A percentile compares a stretch with the other conserved stretches of the same genome.
These are phyloP conservation scores for Dimorphilus gyrociliatus DNA, from an alignment of 2,888 invertebrate species.

Conservation along the genomic window DNA sequence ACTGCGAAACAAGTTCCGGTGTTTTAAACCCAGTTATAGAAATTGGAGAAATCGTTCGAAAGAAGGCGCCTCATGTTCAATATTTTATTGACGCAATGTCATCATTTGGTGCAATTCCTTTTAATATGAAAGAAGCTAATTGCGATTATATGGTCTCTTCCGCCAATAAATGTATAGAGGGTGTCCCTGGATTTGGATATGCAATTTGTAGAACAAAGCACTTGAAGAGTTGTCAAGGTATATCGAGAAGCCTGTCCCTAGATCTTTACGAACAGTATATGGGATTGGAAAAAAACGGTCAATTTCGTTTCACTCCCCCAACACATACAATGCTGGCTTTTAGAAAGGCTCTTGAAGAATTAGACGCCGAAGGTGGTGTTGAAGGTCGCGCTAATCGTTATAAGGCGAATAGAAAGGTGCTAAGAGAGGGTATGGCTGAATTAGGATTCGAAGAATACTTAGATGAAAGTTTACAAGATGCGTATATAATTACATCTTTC, in stretches of 20 bases:
- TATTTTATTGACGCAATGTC: slow-evolving; percentile 42
- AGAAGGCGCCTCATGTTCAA: slow-evolving; percentile 20
- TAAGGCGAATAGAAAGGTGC: slow-evolving; percentile 28
- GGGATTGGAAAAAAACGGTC: slow-evolving; percentile 35
- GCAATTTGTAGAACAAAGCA: slow-evolving; percentile 30
- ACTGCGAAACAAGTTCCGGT: slow-evolving; percentile 41
- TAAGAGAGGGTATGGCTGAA: slow-evolving; percentile 35
- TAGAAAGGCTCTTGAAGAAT: slow-evolving; percentile 35
- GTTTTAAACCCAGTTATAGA: slow-evolving; percentile 37
- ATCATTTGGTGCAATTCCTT: slow-evolving; percentile 39
- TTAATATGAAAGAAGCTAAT: slow-evolving; percentile 22
- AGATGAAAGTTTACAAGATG: slow-evolving; percentile 13
- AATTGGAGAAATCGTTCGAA: slow-evolving; percentile 32
- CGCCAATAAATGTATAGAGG: slow-evolving; percentile 42
- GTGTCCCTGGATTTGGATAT: slow-evolving; percentile 41
- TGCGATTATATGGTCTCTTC: slow-evolving; percentile 40
- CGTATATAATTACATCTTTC: slow-evolving; percentile 40
- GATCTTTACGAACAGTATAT: slow-evolving; percentile 39
- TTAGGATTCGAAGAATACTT: slow-evolving; percentile 38
- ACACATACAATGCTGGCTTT: slow-evolving; percentile 41
- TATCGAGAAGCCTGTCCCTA: slow-evolving; percentile 31
- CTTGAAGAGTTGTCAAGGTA: slow-evolving; percentile 36
- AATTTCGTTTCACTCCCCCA: slow-evolving; percentile 42
- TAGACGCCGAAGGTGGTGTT: slow-evolving; percentile 36
- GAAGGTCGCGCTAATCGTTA: slow-evolving; percentile 34